Evolutionary conservation across 2,888 invertebrate genomes (phyloP), one percentile per base, ranked within the genome.

Genomic region (Bugulina stolonifera): DNA sequence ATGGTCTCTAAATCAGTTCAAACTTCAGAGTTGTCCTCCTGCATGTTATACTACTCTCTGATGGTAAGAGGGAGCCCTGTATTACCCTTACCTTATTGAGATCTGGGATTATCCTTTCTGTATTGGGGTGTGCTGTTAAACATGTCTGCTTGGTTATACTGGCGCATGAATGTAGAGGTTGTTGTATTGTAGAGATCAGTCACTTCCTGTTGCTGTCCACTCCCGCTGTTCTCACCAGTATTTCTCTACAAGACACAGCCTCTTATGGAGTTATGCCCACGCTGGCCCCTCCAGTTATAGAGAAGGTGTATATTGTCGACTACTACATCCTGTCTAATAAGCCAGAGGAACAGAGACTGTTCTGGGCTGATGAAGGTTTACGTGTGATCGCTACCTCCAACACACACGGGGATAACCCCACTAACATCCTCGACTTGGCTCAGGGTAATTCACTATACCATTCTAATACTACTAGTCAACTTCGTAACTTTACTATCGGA

Each of bases 201-300:
- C 88, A 89, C 79, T 91, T 93, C 72, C 84, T 94, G 75, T 86
- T 94, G 76, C 90, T 93, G 79, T 90, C 91, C n/a, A 79, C 25
- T 10, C 27, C 64, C 1, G 5, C 32, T 5, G 3, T 64, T 25
- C 32, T 64, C 5, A 64, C 64, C 3, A 64, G 64, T 27, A 25
- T 64, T 29, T 32, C 64, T 14, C 32, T 32, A 14, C 5, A 27
- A 10, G 10, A 14, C 32, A 14, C 22, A 5, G n/a, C 3, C 32
- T 55, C 55, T 5, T 32, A 64, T 32, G 64, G 29, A 64, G 64
- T 64, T 2, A 64, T 64, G 29, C 64, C 64, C 64, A 64, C 64
- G 2, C 64, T 64, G 10, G 27, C 64, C 5, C 25, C 64, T 5
- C 64, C 64, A 3, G 3, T 32, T 14, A 34, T 64, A 64, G 64